These are phyloP conservation scores for Vollenhovia emeryi DNA, from an alignment of 1,140 invertebrate genomes.

Conservation along the genomic window DNA sequence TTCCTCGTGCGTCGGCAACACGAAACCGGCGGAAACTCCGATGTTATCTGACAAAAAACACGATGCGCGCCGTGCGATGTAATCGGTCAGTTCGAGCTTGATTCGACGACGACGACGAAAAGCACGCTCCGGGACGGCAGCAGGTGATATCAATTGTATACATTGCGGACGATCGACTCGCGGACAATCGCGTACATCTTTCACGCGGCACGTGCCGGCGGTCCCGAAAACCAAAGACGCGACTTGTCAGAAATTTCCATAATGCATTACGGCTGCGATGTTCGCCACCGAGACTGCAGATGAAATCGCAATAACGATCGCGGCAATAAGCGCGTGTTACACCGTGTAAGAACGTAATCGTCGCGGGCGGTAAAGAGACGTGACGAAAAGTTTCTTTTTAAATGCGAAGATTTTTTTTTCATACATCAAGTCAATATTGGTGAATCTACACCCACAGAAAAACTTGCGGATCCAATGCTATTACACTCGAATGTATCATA, in stretches of 20 bases:
- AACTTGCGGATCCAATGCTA: no score
- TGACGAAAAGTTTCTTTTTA: background rate
- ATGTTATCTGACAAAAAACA: conserved; percentile 51
- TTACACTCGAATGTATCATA: no score
- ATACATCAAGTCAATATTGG: background rate
- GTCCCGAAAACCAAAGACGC: background rate
- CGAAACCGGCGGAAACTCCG: conserved; percentile 30
- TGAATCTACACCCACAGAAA: no score
- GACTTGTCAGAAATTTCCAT: conserved; percentile 38
- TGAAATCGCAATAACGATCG: conserved; percentile 3
- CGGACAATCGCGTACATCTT: conserved; percentile 26
- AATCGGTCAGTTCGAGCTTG: conserved; percentile 39
- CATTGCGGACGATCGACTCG: conserved; percentile 77
- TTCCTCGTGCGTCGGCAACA: conserved; percentile 20
- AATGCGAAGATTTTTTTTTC: background rate
- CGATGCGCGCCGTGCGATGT: conserved; percentile 21
- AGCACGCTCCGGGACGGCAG: conserved; percentile 43
- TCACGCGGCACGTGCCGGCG: conserved; percentile 7
- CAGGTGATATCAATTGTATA: conserved; percentile 83
- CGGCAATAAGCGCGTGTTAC: background rate
- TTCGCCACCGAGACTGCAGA: conserved; percentile 5
- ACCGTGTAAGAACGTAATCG: background rate
- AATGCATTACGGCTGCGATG: conserved; percentile 27
- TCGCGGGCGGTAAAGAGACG: no score
- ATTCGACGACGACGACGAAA: conserved; percentile 45